Evolutionary conservation across 2,888 invertebrate species (phyloP), one percentile per base, ranked within the genome.

Genomic region (Clusia tigrina): DNA sequence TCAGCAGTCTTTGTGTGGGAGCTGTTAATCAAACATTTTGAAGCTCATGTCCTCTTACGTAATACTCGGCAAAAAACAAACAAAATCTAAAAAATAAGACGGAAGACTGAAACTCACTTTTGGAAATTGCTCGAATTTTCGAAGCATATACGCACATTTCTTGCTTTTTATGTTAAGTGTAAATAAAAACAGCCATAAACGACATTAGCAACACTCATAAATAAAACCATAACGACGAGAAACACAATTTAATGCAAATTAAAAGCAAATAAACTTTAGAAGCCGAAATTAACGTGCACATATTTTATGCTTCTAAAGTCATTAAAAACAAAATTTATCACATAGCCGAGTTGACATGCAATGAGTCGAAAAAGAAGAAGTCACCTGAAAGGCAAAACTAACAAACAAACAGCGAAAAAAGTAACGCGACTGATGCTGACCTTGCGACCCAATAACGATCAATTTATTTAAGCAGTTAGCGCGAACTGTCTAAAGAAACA

Each of bases 401-500:
- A 17, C n/a, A 17, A 9, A 37, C 58, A n/a, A n/a, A n/a, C n/a
- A n/a, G n/a, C n/a, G n/a, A n/a, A n/a, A n/a, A n/a, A n/a, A n/a
- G n/a, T n/a, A 52, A 26, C 17, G 42, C 3, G 3, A 17, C 42
- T 20, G 48, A 3, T 48, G 53, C 15, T 46, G 58, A 62, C 62
- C 62, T 62, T 62, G 61, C 54, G 38, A 58, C 58, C 58, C 58
- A 54, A 18, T 62, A 56, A 5, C 23, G 32, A 58, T 51, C 26
- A 25, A 58, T 18, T 42, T 48, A 56, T 37, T 48, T n/a, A 22
- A 15, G 5, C 38, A 22, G 24, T 20, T 46, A 24, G 37, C 23
- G 56, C 53, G 25, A 53, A 38, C 3, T 42, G 25, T 9, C n/a
- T 53, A 37, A 54, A 26, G 46, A 9, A 23, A 54, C 20, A 25